Evolutionary conservation across 1,140 invertebrate genomes (phyloP), one percentile per base, ranked within the genome.

Genomic region (Drosophila equinoxialis): DNA sequence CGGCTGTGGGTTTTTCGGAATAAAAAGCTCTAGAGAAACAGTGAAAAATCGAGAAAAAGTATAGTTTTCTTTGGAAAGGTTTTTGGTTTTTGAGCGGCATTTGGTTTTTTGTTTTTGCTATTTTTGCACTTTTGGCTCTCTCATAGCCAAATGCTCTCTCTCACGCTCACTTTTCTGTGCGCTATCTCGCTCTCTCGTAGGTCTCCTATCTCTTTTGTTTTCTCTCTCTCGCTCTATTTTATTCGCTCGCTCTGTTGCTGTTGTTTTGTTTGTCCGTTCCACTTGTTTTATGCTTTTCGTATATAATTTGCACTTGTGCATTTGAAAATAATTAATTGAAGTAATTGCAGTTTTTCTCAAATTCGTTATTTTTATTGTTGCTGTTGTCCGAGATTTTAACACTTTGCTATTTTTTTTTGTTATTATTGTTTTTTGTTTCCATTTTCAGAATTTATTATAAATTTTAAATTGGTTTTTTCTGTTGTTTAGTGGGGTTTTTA

Each of bases 211-310:
- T 13, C 10, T 39, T 13, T 11, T 13, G 8, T 23, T 26, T 23
- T 7, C 55, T 37, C 23, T 48, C 26, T 14, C 51, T 41, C 63
- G 55, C 64, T 48, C 30, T 35, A 14, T 45, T 14, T 70, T 65
- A 63, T 71, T 69, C 63, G 70, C 64, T 51, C 20, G 54, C 35
- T 65, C 63, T 68, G 66, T 68, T 67, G 71, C 58, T 65, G 66
- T 78, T 80, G 78, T 78, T 80, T 80, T 80, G 74, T 78, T 78
- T 78, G 78, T 78, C 61, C 65, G 57, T 89, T 87, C 57, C 80
- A 89, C 77, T 87, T 89, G 85, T 84, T 87, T 81, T 79, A 68
- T 68, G 68, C 72, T 71, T 77, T 73, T 59, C 61, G 64, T 68
- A 51, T 39, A 39, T 39, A 59, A 71, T 69, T 77, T 68, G 77